Conservation (phyloP, 2,797 vertebrate genomes). For the Lepilemur septentrionalis region DNA sequence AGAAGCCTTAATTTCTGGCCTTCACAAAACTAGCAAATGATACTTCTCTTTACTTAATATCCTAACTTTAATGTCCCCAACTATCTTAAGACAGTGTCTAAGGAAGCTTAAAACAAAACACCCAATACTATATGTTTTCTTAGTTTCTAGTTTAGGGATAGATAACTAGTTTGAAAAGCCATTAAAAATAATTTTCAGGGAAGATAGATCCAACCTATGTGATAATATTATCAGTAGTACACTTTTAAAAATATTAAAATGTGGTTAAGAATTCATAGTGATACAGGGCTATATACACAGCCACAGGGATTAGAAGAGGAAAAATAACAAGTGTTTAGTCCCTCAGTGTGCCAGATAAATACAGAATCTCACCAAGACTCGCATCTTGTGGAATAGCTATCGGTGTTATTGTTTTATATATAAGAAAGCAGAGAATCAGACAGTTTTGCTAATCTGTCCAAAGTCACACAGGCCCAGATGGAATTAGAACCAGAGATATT, state of each 20-base stretch:
- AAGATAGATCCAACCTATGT: not conserved
- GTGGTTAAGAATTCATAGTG: not conserved
- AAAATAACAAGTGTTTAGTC: not conserved
- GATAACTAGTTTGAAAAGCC: not conserved
- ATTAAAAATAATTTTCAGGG: conserved; percentile 18
- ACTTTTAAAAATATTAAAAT: not conserved
- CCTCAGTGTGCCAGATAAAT: not conserved
- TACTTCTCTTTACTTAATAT: not conserved
- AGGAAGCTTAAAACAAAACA: not conserved
- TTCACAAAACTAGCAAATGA: not conserved
- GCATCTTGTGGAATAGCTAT: not conserved
- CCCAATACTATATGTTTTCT: not conserved
- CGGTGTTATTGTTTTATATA: not conserved
- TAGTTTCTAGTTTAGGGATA: not conserved
- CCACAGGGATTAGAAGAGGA: not conserved
- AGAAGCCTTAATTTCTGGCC: not conserved
- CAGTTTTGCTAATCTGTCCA: not conserved
- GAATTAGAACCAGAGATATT: not conserved
- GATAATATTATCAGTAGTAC: not conserved
- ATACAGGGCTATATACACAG: not conserved
- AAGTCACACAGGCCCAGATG: not conserved
- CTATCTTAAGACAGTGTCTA: not conserved
- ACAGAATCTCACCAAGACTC: not conserved
- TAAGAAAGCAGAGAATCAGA: not conserved
- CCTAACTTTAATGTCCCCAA: not conserved